Evolutionary conservation across 2,888 invertebrate species (phyloP).

Genomic region (Oligia fasciuncula): DNA sequence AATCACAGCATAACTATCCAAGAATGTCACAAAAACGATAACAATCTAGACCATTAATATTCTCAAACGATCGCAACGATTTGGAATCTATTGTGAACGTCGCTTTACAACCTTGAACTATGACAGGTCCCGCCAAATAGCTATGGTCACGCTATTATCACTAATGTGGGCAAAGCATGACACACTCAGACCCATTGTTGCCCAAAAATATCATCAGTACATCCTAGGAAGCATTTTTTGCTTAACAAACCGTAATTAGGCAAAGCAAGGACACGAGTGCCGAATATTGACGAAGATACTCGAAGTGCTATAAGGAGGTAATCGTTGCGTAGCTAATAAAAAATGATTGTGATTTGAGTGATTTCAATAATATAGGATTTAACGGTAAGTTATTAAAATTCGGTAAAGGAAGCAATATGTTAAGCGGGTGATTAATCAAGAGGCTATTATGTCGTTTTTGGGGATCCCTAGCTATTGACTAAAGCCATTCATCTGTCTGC

Average conservation of each 20-base stretch:
- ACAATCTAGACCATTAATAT: constrained; percentile 19
- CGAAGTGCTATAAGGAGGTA: constrained; percentile 23
- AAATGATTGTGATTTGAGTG: background rate
- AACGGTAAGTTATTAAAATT: constrained; percentile 12
- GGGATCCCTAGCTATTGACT: constrained; percentile 3
- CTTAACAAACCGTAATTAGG: constrained; percentile 61
- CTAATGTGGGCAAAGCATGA: constrained; percentile 80
- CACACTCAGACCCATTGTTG: constrained; percentile 74
- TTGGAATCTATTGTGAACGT: constrained; percentile 67
- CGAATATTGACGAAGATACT: constrained; percentile 25
- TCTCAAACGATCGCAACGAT: constrained; percentile 37
- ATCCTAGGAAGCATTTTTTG: constrained; percentile 75
- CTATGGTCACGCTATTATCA: constrained; percentile 78
- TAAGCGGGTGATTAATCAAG: constrained; percentile 41
- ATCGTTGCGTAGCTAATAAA: constrained; percentile 15
- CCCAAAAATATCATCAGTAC: constrained; percentile 70
- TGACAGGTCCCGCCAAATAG: constrained; percentile 79
- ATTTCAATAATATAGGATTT: constrained; percentile 33
- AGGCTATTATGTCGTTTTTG: constrained; percentile 17
- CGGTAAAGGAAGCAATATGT: constrained; percentile 39
- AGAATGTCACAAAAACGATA: constrained; percentile 36
- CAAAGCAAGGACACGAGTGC: constrained; percentile 64
- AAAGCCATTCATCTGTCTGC: background rate
- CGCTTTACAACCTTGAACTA: constrained; percentile 82
- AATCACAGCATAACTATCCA: background rate